phyloP scores from a whole-genome alignment of 2,888 invertebrate species.

The Cecidostiba fungosa region DNA sequence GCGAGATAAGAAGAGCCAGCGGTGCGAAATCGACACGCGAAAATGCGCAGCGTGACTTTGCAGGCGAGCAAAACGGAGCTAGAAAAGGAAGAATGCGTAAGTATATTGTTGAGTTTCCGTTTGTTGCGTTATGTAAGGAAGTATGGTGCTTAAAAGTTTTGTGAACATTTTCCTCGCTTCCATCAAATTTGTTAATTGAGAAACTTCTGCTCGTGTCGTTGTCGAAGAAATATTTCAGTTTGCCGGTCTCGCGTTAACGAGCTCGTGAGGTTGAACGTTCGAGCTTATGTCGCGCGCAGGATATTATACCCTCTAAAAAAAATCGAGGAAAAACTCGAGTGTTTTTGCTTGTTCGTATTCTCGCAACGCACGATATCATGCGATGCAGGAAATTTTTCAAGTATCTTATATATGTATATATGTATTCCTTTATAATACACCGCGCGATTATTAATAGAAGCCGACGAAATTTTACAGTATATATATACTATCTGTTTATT shows the following conservation, averaged over 20 bases:
- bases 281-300: no score
- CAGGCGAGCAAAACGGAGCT: not conserved
- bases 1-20: not conserved
- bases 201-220: not conserved
- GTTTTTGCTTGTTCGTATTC: not conserved
- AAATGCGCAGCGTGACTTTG: not conserved
- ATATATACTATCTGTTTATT: no score
- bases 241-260: no score
- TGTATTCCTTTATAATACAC: no score
- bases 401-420: no score
- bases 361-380: not conserved
- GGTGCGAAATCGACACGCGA: conserved; percentile 21
- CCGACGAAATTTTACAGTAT: no score
- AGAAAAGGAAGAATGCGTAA: not conserved
- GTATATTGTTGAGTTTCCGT: not conserved
- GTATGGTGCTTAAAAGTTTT: not conserved
- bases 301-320: no score
- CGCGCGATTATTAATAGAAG: no score
- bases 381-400: not conserved
- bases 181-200: not conserved
- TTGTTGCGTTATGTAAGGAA: not conserved
- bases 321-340: not conserved
- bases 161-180: not conserved
- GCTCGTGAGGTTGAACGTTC: not conserved
- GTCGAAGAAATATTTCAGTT: not conserved